A percentile compares a stretch with the other conserved stretches of the same genome.
Conservation (phyloP, 2,113 vertebrate species). For the Sinocyclocheilus maitianheensis region DNA sequence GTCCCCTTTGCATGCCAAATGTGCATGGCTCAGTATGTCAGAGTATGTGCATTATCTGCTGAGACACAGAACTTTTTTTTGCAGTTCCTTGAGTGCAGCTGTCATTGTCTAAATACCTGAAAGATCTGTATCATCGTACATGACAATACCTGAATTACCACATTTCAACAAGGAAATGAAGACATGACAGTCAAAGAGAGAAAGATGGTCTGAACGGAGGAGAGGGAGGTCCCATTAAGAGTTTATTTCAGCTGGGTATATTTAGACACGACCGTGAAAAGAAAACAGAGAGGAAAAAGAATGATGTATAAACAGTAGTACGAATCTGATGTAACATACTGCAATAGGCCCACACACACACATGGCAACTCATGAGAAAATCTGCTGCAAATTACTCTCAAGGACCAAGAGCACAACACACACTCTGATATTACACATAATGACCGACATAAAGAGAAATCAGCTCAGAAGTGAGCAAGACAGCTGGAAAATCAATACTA, state of each 20-base stretch:
- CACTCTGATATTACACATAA: conserved; percentile 49
- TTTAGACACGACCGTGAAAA: conserved; percentile 73
- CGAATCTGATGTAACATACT: conserved; percentile 76
- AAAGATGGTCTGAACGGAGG: conserved; percentile 54
- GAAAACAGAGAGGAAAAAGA: conserved; percentile 69
- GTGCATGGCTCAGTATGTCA: neutral
- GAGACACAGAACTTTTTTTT: neutral
- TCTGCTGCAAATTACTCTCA: conserved; percentile 45
- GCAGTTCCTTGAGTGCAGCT: neutral
- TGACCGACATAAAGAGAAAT: conserved; percentile 41
- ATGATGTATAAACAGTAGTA: conserved; percentile 70
- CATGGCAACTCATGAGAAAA: conserved; percentile 40
- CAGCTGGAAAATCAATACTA: conserved; percentile 78
- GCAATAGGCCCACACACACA: conserved; percentile 67
- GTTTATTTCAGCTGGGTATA: conserved; percentile 78
- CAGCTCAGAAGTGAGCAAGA: conserved; percentile 40
- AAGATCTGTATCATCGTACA: neutral
- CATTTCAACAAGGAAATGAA: neutral
- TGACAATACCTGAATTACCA: neutral
- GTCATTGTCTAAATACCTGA: neutral
- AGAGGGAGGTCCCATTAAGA: conserved; percentile 72
- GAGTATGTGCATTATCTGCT: neutral
- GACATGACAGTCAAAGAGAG: neutral
- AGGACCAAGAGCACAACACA: neutral
- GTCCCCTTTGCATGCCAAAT: neutral